phyloP scores from a whole-genome alignment of 2,888 invertebrate genomes.

The Stenotaenia linearis region DNA sequence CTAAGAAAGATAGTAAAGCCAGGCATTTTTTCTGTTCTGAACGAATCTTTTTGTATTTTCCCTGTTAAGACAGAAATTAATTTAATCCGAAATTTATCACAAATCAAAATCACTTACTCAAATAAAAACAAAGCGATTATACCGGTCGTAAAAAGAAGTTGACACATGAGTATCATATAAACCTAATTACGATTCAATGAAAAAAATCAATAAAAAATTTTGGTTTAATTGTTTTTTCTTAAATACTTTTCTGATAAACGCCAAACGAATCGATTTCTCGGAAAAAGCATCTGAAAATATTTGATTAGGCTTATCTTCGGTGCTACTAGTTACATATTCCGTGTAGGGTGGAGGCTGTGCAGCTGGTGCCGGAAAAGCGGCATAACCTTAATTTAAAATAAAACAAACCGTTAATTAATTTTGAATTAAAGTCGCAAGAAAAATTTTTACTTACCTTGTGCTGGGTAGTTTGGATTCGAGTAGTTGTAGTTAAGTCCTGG shows the following conservation, averaged over 20 bases:
- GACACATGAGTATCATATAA: conserved; percentile 4
- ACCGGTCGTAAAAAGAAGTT: not conserved
- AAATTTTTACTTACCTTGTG: not conserved
- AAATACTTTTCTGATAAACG: not conserved
- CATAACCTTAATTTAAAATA: not conserved
- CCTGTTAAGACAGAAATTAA: not conserved
- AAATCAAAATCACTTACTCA: not conserved
- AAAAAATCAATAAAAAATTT: not conserved
- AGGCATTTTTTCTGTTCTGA: not conserved
- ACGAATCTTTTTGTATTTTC: not conserved
- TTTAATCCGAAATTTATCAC: not conserved
- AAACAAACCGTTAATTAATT: no score
- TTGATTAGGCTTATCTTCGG: not conserved
- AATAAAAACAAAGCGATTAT: not conserved
- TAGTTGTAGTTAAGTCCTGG: not conserved
- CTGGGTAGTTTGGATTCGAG: not conserved
- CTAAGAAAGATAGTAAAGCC: not conserved
- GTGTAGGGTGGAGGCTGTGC: not conserved
- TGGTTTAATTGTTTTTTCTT: no score
- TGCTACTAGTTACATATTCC: not conserved
- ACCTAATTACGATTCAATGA: not conserved
- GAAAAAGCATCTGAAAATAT: not conserved
- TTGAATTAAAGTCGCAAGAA: not conserved
- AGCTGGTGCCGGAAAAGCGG: not conserved
- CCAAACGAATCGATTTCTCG: not conserved